These are phyloP conservation scores for Mechanitis mazaeus DNA, from an alignment of 2,888 invertebrate genomes.

Conservation along the genomic window DNA sequence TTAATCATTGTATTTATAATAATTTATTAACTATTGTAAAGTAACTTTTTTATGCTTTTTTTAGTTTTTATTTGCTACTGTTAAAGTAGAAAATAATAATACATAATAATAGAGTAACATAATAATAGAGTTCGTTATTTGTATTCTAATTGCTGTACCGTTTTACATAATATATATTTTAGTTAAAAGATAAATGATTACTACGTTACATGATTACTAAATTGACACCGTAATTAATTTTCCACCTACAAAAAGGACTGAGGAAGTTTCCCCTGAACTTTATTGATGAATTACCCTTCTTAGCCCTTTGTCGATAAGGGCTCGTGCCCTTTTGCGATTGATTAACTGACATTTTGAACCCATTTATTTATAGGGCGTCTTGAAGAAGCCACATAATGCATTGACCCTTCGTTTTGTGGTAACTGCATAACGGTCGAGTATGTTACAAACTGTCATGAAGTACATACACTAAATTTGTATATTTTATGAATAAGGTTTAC, in stretches of 20 bases:
- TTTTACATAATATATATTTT: background rate
- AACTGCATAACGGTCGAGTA: conserved; percentile 6
- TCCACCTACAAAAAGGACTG: conserved; percentile 53
- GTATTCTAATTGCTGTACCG: too few species aligned
- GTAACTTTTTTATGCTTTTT: too few species aligned
- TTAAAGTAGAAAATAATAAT: too few species aligned
- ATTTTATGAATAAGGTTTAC: background rate
- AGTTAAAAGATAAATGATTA: conserved; percentile 18
- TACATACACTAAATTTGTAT: background rate
- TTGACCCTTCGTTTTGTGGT: conserved; percentile 22
- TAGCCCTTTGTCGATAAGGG: conserved; percentile 52
- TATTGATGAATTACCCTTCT: conserved; percentile 63
- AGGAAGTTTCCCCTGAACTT: conserved; percentile 37
- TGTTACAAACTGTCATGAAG: background rate
- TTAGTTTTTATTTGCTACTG: too few species aligned
- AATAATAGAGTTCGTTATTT: too few species aligned
- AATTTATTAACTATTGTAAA: too few species aligned
- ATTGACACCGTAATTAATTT: conserved; percentile 58
- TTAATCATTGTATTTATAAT: too few species aligned
- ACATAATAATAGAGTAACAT: too few species aligned
- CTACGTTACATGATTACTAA: conserved; percentile 24
- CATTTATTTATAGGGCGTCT: conserved; percentile 64
- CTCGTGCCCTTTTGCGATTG: conserved; percentile 64
- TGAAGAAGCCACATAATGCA: conserved; percentile 48
- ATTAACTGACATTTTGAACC: conserved; percentile 70